A percentile compares a stretch with the other conserved stretches of the same genome.
These are phyloP conservation scores for Oligia latruncula DNA, from an alignment of 2,888 invertebrate genomes.

Conservation along the genomic window DNA sequence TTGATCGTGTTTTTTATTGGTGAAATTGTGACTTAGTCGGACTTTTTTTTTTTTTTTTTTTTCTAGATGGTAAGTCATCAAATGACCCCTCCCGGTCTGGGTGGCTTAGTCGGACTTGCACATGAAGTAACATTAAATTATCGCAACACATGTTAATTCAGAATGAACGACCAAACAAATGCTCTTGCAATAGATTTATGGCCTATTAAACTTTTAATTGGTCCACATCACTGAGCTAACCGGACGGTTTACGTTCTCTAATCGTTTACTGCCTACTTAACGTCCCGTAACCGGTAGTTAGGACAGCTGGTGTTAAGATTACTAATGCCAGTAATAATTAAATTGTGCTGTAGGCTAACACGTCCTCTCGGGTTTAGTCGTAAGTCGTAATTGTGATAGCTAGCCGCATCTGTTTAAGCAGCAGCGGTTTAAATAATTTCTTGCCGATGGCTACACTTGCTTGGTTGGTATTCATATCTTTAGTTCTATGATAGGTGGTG, in stretches of 20 bases:
- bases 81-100: too few species aligned
- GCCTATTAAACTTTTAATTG: slow-evolving; percentile 51
- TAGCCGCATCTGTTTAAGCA: slow-evolving; percentile 18
- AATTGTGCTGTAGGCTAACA: slow-evolving; percentile 33
- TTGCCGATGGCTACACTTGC: background rate
- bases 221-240: slow-evolving; percentile 23
- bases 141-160: slow-evolving; percentile 31
- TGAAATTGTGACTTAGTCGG: background rate
- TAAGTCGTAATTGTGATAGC: slow-evolving; percentile 24
- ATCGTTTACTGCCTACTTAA: slow-evolving; percentile 41
- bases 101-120: background rate
- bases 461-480: background rate
- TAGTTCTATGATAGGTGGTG: background rate
- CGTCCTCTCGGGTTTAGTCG: background rate
- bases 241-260: slow-evolving; percentile 42
- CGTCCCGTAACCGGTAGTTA: slow-evolving; percentile 28
- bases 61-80: too few species aligned
- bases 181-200: slow-evolving; percentile 46
- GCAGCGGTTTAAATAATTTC: slow-evolving; percentile 3
- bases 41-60: too few species aligned
- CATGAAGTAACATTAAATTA: slow-evolving; percentile 10
- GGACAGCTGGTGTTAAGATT: slow-evolving; percentile 4
- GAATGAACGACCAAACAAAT: slow-evolving; percentile 29
- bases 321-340: slow-evolving; percentile 12
- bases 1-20: background rate